Evolutionary conservation across 2,797 vertebrate species (phyloP).

Genomic region (Pelodytes ibericus): DNA sequence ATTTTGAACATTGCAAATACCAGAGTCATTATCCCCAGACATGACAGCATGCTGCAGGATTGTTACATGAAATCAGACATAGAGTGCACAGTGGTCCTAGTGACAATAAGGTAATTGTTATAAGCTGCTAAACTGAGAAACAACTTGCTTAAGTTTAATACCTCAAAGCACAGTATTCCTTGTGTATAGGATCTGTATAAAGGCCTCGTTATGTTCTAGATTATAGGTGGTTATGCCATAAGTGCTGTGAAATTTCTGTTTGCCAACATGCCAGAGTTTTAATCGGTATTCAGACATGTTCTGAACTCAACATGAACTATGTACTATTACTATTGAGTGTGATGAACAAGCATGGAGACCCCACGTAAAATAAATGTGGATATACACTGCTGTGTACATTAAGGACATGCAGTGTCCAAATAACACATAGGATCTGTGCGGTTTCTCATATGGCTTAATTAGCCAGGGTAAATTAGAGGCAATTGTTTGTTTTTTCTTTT

Average conservation of each 20-base stretch:
- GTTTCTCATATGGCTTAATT: neutral
- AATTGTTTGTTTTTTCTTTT: too few relatives aligned
- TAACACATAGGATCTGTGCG: too few relatives aligned
- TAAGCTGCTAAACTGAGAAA: constrained; percentile 48
- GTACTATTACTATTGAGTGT: neutral
- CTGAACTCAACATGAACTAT: constrained; percentile 30
- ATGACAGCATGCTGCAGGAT: constrained; percentile 58
- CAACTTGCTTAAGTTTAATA: constrained; percentile 48
- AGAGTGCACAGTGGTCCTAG: constrained; percentile 27
- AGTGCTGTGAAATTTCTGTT: constrained; percentile 73
- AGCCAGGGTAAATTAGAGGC: neutral
- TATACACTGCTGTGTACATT: neutral
- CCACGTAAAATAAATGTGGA: neutral
- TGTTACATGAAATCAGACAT: constrained; percentile 53
- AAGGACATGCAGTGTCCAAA: neutral
- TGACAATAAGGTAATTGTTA: constrained; percentile 59
- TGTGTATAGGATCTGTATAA: constrained; percentile 65
- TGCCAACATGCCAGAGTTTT: constrained; percentile 69
- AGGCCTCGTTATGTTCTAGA: constrained; percentile 71
- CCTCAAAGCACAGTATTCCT: constrained; percentile 56
- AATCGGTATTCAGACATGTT: constrained; percentile 33
- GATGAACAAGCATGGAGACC: neutral
- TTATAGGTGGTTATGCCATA: constrained; percentile 66
- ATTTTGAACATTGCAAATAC: constrained; percentile 57
- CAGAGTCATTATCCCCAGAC: constrained; percentile 48